Conservation (phyloP, 2,113 vertebrate species). For the Callospermophilus lateralis region DNA sequence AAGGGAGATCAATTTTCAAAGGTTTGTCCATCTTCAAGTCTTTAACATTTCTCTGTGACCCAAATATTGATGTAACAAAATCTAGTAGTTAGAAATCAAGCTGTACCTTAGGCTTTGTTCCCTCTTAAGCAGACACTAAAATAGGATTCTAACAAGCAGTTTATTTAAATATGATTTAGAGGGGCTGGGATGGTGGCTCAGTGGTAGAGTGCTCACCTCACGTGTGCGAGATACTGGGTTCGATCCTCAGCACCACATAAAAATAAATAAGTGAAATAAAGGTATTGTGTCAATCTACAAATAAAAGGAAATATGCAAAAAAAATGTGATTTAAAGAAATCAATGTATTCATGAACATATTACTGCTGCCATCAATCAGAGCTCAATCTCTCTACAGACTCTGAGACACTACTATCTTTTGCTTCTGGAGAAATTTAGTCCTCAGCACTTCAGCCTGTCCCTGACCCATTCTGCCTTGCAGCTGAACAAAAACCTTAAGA, state of each 20-base stretch:
- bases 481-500: neutral
- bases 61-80: constrained; percentile 10
- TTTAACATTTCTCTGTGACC: neutral
- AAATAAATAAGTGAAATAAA: no score
- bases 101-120: neutral
- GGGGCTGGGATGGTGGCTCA: no score
- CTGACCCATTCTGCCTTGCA: neutral
- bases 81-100: neutral
- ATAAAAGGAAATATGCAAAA: no score
- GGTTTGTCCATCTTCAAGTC: neutral
- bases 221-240: no score
- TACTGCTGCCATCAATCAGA: neutral
- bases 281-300: no score
- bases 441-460: neutral
- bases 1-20: neutral
- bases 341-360: neutral
- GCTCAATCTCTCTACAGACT: neutral
- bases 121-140: neutral
- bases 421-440: no score
- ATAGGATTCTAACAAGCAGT: neutral
- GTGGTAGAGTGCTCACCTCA: no score
- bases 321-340: neutral
- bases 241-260: no score
- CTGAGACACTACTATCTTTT: neutral
- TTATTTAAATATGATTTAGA: constrained; percentile 19